phyloP scores from a whole-genome alignment of 2,113 vertebrate genomes.

The Etheostoma spectabile region DNA sequence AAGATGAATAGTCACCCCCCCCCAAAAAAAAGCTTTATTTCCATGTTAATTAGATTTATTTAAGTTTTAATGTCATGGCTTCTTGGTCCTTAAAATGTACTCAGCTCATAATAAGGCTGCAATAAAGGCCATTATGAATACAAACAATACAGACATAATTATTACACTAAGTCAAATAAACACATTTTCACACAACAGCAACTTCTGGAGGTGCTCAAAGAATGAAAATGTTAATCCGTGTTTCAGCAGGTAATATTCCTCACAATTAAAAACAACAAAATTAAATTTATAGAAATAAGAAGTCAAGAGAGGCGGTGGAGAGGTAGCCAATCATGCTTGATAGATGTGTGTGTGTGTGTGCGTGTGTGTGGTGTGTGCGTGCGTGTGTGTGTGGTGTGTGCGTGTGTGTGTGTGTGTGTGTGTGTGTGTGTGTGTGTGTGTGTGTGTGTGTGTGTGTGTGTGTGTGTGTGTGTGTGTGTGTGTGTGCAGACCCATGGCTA shows the following conservation, averaged over 20 bases:
- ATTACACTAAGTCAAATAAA: background rate
- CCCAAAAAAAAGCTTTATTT: background rate
- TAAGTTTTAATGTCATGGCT: background rate
- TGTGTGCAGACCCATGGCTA: conserved; percentile 41
- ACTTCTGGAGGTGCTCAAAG: background rate
- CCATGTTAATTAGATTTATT: background rate
- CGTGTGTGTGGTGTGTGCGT: conserved; percentile 54
- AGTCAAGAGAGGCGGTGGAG: conserved; percentile 37
- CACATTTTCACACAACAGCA: conserved; percentile 8
- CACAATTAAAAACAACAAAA: conserved; percentile 36
- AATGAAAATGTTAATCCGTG: conserved; percentile 22
- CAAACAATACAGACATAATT: background rate
- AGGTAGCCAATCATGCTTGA: conserved; percentile 46
- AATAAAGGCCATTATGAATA: background rate
- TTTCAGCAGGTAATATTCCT: conserved; percentile 28
- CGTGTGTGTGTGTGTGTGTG: conserved; percentile 51
- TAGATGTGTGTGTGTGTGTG: conserved; percentile 22
- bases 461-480: conserved; percentile 54
- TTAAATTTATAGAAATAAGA: conserved; percentile 40
- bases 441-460: conserved; percentile 21
- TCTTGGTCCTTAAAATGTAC: background rate
- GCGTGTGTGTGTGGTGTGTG: conserved; percentile 25
- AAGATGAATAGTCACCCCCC: background rate
- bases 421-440: background rate
- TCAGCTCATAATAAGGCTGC: background rate